Evolutionary conservation across 2,797 vertebrate species (phyloP).

Genomic region (Hippopotamyrus pictus): DNA sequence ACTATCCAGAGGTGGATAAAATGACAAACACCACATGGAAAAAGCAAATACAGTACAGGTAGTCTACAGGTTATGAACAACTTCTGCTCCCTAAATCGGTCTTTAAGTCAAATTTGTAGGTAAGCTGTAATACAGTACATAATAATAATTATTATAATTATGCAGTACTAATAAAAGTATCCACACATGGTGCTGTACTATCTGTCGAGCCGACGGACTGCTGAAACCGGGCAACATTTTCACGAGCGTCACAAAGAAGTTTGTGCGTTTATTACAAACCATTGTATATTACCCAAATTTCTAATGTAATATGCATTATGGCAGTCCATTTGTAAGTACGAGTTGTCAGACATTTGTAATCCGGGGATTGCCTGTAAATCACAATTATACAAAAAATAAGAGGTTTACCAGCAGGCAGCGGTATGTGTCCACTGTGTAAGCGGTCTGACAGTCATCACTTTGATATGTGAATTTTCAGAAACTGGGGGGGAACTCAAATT

Average conservation of each 20-base stretch:
- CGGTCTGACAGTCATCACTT: neutral
- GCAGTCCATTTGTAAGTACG: neutral
- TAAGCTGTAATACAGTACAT: neutral
- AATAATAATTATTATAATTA: neutral
- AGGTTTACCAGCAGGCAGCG: neutral
- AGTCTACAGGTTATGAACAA: neutral
- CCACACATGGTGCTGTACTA: neutral
- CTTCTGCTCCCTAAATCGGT: neutral
- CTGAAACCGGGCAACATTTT: neutral
- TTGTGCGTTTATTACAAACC: neutral
- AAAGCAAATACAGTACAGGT: neutral
- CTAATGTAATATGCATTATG: neutral
- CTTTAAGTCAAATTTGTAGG: neutral
- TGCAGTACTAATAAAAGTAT: neutral
- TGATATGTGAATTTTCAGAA: neutral
- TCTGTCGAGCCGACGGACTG: neutral
- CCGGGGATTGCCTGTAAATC: neutral
- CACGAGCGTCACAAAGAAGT: neutral
- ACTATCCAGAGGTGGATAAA: neutral
- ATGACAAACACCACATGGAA: neutral
- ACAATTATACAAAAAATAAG: neutral
- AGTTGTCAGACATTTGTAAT: neutral
- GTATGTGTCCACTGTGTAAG: neutral
- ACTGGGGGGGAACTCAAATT: neutral
- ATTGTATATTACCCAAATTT: neutral